A percentile compares a stretch with the other conserved stretches of the same genome.
phyloP scores from a whole-genome alignment of 2,797 vertebrate genomes.

The Limosa lapponica region DNA sequence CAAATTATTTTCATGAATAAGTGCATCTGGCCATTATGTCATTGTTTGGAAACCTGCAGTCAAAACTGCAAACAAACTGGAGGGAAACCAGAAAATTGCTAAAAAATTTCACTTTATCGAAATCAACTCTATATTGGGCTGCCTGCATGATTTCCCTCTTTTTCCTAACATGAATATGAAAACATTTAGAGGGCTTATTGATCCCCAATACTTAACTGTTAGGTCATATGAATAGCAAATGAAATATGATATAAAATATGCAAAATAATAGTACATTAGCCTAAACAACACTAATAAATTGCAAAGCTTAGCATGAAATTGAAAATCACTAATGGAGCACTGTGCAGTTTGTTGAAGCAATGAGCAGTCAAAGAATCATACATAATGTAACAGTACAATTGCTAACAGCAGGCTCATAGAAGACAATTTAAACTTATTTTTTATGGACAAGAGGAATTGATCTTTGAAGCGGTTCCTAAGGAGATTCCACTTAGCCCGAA shows the following conservation, averaged over 20 bases:
- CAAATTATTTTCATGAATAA: conserved; percentile 30
- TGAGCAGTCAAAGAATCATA: conserved; percentile 74
- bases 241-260: conserved; percentile 77
- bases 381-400: conserved; percentile 78
- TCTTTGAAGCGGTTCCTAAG: conserved; percentile 75
- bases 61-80: not conserved
- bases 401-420: conserved; percentile 72
- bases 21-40: not conserved
- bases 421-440: conserved; percentile 72
- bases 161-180: conserved; percentile 29
- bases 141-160: conserved; percentile 1
- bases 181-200: conserved; percentile 66
- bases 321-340: conserved; percentile 80
- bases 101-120: not conserved
- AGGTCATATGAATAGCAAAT: conserved; percentile 67
- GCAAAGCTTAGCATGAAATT: conserved; percentile 82
- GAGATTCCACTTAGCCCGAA: conserved; percentile 73
- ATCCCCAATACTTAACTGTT: conserved; percentile 71
- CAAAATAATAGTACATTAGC: conserved; percentile 82
- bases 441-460: conserved; percentile 76
- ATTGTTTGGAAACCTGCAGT: not conserved
- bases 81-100: not conserved
- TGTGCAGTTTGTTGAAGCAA: conserved; percentile 66
- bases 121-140: not conserved
- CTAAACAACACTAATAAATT: conserved; percentile 82